A percentile compares a stretch with the other conserved stretches of the same genome.
Conservation (phyloP, 2,888 invertebrate genomes). For the Cheiracanthium punctorium region DNA sequence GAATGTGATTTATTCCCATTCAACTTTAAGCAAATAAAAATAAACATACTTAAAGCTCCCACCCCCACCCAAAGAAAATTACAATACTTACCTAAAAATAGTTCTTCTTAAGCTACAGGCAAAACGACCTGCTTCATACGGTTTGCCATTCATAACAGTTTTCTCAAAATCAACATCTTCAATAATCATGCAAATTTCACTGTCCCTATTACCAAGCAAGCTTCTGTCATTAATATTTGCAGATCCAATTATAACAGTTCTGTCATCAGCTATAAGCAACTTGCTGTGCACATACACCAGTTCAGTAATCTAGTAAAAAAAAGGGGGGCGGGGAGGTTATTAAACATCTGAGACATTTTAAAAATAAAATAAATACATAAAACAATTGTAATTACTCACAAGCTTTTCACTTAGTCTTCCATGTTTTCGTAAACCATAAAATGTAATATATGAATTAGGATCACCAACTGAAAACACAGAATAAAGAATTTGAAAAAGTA, state of each 20-base stretch:
- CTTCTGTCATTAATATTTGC: slow-evolving; percentile 99
- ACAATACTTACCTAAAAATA: slow-evolving; percentile 80
- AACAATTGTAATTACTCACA: slow-evolving; percentile 69
- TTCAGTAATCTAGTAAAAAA: slow-evolving; percentile 83
- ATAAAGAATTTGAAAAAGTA: background rate
- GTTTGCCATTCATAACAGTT: slow-evolving; percentile 87
- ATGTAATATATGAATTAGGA: slow-evolving; percentile 90
- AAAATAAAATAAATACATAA: background rate
- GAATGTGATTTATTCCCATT: no score
- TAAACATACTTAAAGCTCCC: no score
- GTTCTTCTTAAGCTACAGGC: slow-evolving; percentile 89
- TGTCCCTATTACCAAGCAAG: slow-evolving; percentile 94
- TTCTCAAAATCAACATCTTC: slow-evolving; percentile 83
- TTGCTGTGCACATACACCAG: slow-evolving; percentile 98
- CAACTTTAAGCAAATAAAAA: no score
- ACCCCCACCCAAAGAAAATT: no score
- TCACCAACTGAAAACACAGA: slow-evolving; percentile 80
- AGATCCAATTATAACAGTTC: slow-evolving; percentile 92
- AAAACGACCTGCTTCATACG: slow-evolving; percentile 89
- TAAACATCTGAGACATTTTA: background rate
- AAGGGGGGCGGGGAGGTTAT: background rate
- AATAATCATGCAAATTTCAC: slow-evolving; percentile 92
- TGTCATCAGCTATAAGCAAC: slow-evolving; percentile 94
- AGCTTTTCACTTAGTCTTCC: slow-evolving; percentile 86
- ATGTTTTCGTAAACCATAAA: slow-evolving; percentile 91